Percentiles rank a stretch among this genome's conserved stretches.
phyloP scores from a whole-genome alignment of 2,113 vertebrate genomes.

The Cyphomyrus plagiostoma region DNA sequence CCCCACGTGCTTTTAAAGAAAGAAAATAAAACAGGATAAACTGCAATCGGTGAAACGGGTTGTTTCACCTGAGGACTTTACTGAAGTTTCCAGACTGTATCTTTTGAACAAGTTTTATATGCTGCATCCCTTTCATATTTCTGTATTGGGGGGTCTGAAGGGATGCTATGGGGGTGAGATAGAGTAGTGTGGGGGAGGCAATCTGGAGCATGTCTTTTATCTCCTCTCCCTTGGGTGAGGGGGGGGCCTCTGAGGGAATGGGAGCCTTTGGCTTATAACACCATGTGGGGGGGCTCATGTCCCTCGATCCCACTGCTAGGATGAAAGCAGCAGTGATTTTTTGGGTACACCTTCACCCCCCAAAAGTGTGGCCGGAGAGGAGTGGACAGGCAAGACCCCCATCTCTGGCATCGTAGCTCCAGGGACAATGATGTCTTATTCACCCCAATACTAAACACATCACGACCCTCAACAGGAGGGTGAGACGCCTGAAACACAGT shows the following conservation, averaged over 20 bases:
- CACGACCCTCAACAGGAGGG: not conserved
- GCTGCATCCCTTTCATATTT: constrained; percentile 55
- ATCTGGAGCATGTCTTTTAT: constrained; percentile 58
- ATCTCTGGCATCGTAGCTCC: not conserved
- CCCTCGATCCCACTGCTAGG: constrained; percentile 19
- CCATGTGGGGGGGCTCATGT: constrained; percentile 38
- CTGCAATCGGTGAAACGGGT: not conserved
- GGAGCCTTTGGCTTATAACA: constrained; percentile 46
- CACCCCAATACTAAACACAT: not conserved
- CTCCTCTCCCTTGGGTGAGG: constrained; percentile 62
- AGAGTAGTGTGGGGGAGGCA: constrained; percentile 34
- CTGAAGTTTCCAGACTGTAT: constrained; percentile 33
- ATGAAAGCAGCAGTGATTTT: not conserved
- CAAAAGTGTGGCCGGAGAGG: not conserved
- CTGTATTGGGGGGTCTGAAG: constrained; percentile 31
- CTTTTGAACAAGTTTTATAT: constrained; percentile 51
- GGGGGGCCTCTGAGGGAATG: constrained; percentile 48
- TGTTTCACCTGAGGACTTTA: constrained; percentile 30
- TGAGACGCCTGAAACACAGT: not conserved
- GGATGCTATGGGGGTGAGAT: not conserved
- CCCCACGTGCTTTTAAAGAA: not conserved
- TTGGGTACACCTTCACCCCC: not conserved
- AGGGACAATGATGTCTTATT: not conserved
- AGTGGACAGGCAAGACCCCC: not conserved
- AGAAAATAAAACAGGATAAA: not conserved